Conservation (phyloP, 2,113 vertebrate species). For the Lamprotornis superbus region DNA sequence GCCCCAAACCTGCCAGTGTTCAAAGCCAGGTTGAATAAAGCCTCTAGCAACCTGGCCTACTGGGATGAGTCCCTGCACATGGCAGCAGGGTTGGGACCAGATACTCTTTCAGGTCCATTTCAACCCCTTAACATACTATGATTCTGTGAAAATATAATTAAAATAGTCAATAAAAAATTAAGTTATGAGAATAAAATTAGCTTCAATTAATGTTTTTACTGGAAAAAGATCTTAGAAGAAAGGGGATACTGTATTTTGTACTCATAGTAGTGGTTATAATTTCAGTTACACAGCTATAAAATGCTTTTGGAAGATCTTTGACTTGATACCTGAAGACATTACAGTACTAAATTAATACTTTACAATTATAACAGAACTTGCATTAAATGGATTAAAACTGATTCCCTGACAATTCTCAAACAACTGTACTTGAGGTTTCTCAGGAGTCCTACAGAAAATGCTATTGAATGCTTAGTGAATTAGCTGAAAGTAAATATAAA, state of each 20-base stretch:
- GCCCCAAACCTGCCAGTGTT: not conserved
- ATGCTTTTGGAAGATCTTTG: not conserved
- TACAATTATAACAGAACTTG: not conserved
- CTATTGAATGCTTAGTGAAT: not conserved
- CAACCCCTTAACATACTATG: not conserved
- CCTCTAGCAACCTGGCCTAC: not conserved
- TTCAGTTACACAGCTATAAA: not conserved
- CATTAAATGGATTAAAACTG: not conserved
- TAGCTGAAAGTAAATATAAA: not conserved
- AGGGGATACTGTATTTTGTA: not conserved
- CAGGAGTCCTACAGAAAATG: not conserved
- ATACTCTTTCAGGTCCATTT: not conserved
- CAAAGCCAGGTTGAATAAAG: not conserved
- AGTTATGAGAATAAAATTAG: not conserved
- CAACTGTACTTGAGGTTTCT: not conserved
- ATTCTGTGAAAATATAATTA: not conserved
- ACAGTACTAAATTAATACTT: not conserved
- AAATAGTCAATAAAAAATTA: not conserved
- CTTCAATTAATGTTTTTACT: not conserved
- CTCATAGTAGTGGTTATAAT: not conserved
- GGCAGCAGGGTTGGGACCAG: not conserved
- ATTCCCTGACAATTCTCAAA: not conserved
- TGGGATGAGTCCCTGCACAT: not conserved
- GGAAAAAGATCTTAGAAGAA: not conserved
- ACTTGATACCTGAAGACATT: not conserved